Evolutionary conservation across 2,797 vertebrate genomes (phyloP).

Genomic region (Centroberyx gerrardi): DNA sequence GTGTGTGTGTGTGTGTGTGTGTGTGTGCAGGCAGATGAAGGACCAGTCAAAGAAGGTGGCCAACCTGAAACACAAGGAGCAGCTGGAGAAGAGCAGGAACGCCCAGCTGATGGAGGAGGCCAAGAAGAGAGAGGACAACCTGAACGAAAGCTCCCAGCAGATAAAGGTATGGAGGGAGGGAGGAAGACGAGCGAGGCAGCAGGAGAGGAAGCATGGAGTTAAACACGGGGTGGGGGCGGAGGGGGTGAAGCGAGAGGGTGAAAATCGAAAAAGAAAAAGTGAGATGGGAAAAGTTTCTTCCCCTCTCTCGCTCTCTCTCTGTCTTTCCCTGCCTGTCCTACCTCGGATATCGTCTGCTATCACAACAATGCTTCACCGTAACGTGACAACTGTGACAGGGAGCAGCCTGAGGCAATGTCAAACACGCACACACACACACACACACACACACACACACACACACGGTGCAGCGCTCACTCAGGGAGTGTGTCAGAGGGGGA

Average conservation of each 20-base stretch:
- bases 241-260: constrained; percentile 5
- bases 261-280: constrained; percentile 13
- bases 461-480: constrained; percentile 40
- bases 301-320: constrained; percentile 5
- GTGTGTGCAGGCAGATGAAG: constrained; percentile 91
- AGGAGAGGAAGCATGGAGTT: neutral
- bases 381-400: constrained; percentile 73
- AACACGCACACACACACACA: constrained; percentile 52
- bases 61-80: constrained; percentile 95
- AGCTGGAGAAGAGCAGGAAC: constrained; percentile 94
- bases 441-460: constrained; percentile 21
- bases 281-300: constrained; percentile 64
- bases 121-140: constrained; percentile 92
- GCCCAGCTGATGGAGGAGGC: constrained; percentile 94
- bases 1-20: constrained; percentile 2
- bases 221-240: neutral
- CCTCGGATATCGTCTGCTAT: constrained; percentile 68
- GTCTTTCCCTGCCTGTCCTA: constrained; percentile 42
- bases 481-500: constrained; percentile 53
- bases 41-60: constrained; percentile 97
- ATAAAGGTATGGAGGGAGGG: constrained; percentile 83
- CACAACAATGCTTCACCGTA: constrained; percentile 71
- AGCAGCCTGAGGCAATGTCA: constrained; percentile 83
- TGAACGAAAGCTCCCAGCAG: constrained; percentile 94
- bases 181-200: constrained; percentile 17